Conservation (phyloP, 2,797 vertebrate species). For the Pipistrellus pygmaeus region DNA sequence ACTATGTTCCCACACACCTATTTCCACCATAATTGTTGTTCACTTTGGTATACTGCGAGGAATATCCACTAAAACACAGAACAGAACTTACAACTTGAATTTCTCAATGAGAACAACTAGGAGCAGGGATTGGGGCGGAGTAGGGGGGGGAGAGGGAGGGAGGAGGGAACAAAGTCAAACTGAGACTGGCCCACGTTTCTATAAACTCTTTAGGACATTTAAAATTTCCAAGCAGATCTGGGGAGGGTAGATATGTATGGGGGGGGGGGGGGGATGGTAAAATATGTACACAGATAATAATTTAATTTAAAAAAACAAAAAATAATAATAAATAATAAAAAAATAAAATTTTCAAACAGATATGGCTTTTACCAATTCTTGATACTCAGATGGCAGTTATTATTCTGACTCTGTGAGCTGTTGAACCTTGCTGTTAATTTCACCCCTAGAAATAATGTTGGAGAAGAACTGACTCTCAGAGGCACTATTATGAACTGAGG, state of each 20-base stretch:
- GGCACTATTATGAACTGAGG: slow-evolving; percentile 64
- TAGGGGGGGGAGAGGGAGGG: too few species aligned
- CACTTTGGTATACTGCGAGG: neutral
- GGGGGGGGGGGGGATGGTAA: too few species aligned
- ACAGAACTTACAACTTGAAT: slow-evolving; percentile 40
- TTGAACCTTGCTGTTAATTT: slow-evolving; percentile 60
- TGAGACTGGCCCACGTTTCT: slow-evolving; percentile 25
- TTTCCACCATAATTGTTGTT: neutral
- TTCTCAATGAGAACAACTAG: slow-evolving; percentile 1
- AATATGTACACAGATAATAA: too few species aligned
- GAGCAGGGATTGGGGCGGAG: neutral
- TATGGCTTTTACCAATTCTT: neutral
- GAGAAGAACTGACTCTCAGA: slow-evolving; percentile 49
- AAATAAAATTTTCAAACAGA: neutral
- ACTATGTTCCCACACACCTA: neutral
- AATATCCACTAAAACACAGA: neutral
- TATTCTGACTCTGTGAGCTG: slow-evolving; percentile 21
- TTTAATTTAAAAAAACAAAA: too few species aligned
- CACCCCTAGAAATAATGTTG: slow-evolving; percentile 18
- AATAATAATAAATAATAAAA: too few species aligned
- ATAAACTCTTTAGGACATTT: slow-evolving; percentile 30
- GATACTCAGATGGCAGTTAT: neutral
- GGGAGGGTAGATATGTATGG: too few species aligned
- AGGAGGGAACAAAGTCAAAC: neutral
- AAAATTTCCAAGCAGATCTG: slow-evolving; percentile 34